These are phyloP conservation scores for Myotis lucifugus DNA, from an alignment of 2,113 vertebrate species.

Conservation along the genomic window DNA sequence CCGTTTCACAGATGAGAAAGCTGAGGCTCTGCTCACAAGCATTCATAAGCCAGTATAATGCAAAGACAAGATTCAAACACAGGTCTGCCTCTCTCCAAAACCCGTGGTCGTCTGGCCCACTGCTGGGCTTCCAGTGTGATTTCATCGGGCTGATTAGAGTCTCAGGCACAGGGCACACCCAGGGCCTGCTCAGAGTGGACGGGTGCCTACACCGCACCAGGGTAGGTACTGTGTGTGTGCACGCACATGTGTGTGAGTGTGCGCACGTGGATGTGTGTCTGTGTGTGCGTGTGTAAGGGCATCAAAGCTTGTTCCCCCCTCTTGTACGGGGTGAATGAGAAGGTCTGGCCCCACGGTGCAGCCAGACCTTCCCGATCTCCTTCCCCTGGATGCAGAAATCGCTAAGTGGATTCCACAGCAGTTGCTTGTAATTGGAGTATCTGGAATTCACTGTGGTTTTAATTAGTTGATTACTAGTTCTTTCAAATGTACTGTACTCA, in stretches of 20 bases:
- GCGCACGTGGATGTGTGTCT: too few relatives aligned
- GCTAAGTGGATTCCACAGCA: slow-evolving; percentile 70
- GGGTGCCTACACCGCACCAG: accelerated
- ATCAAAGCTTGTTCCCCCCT: too few relatives aligned
- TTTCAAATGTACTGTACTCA: slow-evolving; percentile 82
- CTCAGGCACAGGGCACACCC: accelerated
- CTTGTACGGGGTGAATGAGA: too few relatives aligned
- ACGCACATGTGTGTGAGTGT: too few relatives aligned
- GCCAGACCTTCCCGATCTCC: background rate
- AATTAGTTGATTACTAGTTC: slow-evolving; percentile 88
- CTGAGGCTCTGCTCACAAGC: accelerated
- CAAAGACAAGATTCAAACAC: background rate
- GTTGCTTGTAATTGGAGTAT: slow-evolving; percentile 83
- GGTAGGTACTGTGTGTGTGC: background rate
- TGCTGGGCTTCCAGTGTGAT: background rate
- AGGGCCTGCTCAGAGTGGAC: background rate
- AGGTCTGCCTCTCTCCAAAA: background rate
- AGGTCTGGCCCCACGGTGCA: background rate
- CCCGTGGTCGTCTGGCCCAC: accelerated
- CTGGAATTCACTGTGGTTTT: slow-evolving; percentile 81
- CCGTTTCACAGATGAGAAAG: background rate
- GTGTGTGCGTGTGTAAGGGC: too few relatives aligned
- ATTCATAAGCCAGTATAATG: background rate
- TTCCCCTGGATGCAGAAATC: slow-evolving; percentile 65
- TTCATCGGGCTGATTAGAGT: accelerated